These are phyloP conservation scores for Pimephales promelas DNA, from an alignment of 2,113 vertebrate genomes.

Conservation along the genomic window DNA sequence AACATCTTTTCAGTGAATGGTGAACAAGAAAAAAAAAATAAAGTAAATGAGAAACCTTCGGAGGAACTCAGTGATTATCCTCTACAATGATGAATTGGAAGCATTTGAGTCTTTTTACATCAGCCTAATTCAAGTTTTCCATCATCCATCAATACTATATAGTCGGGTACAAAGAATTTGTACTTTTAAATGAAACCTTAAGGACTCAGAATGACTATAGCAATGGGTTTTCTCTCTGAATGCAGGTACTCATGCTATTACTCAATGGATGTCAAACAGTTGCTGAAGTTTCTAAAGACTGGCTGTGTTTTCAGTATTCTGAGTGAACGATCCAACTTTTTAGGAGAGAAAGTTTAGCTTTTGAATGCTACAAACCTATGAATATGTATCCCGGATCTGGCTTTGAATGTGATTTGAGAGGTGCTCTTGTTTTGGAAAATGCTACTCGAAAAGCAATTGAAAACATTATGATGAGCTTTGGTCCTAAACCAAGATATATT, in stretches of 20 bases:
- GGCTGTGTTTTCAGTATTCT: slow-evolving; percentile 10
- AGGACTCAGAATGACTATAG: not conserved
- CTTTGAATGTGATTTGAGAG: not conserved
- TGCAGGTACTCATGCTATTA: not conserved
- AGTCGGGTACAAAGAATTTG: not conserved
- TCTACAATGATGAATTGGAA: not conserved
- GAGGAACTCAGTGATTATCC: not conserved
- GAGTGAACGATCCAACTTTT: not conserved
- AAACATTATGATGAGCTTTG: not conserved
- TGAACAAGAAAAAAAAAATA: not conserved
- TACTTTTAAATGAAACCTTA: not conserved
- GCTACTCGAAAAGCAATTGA: not conserved
- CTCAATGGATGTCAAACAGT: not conserved
- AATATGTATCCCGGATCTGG: not conserved
- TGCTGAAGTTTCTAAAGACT: too few species aligned
- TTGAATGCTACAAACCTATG: slow-evolving; percentile 25
- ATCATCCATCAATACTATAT: not conserved
- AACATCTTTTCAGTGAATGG: not conserved
- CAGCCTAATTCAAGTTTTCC: not conserved
- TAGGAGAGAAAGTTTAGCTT: not conserved
- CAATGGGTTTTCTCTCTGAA: not conserved
- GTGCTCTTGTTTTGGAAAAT: slow-evolving; percentile 4
- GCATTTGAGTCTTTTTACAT: not conserved
- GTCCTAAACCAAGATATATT: not conserved
- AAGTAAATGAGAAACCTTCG: not conserved